Percentiles rank a stretch among this genome's conserved stretches.
Conservation (phyloP, 2,888 invertebrate genomes). For the Eupithecia insigniata region DNA sequence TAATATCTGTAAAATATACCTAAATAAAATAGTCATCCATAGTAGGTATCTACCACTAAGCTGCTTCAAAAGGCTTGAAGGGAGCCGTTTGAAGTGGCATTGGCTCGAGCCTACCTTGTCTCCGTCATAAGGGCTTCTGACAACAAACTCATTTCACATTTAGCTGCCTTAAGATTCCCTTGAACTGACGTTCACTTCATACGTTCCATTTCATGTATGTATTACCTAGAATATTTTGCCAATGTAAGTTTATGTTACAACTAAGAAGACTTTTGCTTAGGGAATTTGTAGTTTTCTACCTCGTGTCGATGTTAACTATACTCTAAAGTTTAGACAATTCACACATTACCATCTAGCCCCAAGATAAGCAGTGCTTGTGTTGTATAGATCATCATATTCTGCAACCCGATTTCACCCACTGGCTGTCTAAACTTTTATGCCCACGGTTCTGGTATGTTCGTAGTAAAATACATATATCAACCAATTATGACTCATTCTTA, state of each 20-base stretch:
- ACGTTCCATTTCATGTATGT: conserved; percentile 1
- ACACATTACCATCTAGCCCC: too few species aligned
- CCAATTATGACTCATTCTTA: too few species aligned
- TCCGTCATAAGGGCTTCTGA: conserved; percentile 6
- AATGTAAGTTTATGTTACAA: too few species aligned
- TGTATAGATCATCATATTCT: too few species aligned
- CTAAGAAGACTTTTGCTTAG: neutral
- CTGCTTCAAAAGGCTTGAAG: neutral
- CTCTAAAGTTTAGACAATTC: too few species aligned
- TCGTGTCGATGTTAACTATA: too few species aligned
- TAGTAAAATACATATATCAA: too few species aligned
- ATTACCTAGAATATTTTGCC: neutral
- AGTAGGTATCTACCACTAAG: neutral
- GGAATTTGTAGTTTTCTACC: neutral
- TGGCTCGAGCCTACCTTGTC: conserved; percentile 9
- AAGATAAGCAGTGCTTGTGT: too few species aligned
- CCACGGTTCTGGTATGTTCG: too few species aligned
- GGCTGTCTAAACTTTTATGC: too few species aligned
- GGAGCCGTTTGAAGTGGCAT: conserved; percentile 24
- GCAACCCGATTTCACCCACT: too few species aligned
- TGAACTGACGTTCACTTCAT: neutral
- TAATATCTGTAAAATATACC: neutral
- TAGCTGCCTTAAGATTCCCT: conserved; percentile 1
- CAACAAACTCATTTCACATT: conserved; percentile 12
- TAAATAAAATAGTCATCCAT: neutral